Percentiles rank a stretch among this genome's conserved stretches.
Evolutionary conservation across 2,888 invertebrate species (phyloP).

Genomic region (Blastobasis lacticolella): DNA sequence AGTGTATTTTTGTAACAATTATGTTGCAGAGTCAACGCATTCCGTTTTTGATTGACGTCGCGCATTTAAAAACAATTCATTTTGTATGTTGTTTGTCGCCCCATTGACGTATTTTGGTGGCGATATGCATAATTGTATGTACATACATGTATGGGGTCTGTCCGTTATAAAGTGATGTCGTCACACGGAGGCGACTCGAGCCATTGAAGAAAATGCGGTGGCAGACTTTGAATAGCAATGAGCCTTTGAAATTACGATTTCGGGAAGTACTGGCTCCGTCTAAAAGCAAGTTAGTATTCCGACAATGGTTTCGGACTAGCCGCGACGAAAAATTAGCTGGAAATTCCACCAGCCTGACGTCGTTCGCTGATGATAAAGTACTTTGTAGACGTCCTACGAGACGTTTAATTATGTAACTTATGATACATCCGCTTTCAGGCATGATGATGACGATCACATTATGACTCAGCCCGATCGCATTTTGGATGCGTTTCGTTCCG

Average conservation of each 20-base stretch:
- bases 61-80: not conserved
- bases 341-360: no score
- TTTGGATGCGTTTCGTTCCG: no score
- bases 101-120: constrained; percentile 39
- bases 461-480: no score
- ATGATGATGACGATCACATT: no score
- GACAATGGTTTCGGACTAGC: no score
- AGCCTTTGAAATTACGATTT: constrained; percentile 52
- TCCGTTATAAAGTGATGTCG: constrained; percentile 56
- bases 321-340: no score
- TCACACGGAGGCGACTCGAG: constrained; percentile 37
- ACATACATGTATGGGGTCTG: constrained; percentile 24
- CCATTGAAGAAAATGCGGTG: constrained; percentile 58
- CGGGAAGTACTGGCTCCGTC: constrained; percentile 32
- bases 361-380: no score
- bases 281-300: no score
- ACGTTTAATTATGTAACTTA: no score
- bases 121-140: constrained; percentile 45
- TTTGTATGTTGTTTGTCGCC: constrained; percentile 5
- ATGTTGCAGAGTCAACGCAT: not conserved
- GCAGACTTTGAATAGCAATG: constrained; percentile 60
- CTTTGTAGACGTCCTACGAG: no score
- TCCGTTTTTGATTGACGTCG: not conserved
- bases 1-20: no score
- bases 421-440: no score